phyloP scores from a whole-genome alignment of 1,140 invertebrate species.

The Elysia chlorotica region DNA sequence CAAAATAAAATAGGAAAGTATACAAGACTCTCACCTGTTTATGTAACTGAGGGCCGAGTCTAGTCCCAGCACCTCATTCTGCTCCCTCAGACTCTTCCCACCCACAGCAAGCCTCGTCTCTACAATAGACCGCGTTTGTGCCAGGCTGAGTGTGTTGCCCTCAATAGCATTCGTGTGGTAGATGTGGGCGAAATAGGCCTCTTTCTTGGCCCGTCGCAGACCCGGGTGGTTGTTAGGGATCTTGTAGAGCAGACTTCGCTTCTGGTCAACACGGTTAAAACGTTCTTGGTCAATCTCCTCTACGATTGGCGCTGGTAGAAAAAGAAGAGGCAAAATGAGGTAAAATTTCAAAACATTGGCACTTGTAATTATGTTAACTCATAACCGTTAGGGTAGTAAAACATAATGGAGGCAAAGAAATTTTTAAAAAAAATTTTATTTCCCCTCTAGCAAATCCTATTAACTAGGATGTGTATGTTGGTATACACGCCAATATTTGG shows the following conservation, averaged over 20 bases:
- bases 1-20: too few species aligned
- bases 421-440: too few species aligned
- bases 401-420: too few species aligned
- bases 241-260: conserved; percentile 78
- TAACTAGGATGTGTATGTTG: too few species aligned
- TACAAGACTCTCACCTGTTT: conserved; percentile 88
- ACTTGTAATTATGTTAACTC: too few species aligned
- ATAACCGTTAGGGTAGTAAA: too few species aligned
- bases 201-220: conserved; percentile 85
- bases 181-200: conserved; percentile 94
- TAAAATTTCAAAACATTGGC: too few species aligned
- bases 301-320: conserved; percentile 72
- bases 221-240: conserved; percentile 81
- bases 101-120: conserved; percentile 91
- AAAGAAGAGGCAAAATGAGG: too few species aligned
- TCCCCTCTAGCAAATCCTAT: too few species aligned
- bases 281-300: conserved; percentile 82
- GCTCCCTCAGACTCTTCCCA: conserved; percentile 93
- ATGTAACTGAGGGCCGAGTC: conserved; percentile 95
- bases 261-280: conserved; percentile 82
- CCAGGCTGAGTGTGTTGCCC: conserved; percentile 95
- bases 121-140: conserved; percentile 88
- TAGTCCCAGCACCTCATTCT: conserved; percentile 82
- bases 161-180: conserved; percentile 98
- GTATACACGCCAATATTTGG: too few species aligned